Conservation (phyloP, 2,797 vertebrate species). For the Spinus olivaceus region DNA sequence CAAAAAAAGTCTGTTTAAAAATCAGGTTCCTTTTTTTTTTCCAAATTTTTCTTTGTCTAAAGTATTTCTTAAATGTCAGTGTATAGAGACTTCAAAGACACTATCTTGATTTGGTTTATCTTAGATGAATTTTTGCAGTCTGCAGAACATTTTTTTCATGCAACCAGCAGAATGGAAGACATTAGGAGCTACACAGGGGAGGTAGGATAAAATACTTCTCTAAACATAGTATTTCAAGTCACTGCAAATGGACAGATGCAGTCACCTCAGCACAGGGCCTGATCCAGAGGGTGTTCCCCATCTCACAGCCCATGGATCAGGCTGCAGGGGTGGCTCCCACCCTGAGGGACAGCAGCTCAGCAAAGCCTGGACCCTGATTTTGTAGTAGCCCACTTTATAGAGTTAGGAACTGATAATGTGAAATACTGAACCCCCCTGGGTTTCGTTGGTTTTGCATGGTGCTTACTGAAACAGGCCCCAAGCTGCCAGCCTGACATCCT, state of each 20-base stretch:
- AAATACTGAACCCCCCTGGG: not conserved
- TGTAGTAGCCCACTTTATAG: not conserved
- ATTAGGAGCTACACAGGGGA: not conserved
- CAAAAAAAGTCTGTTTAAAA: not conserved
- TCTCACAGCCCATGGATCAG: not conserved
- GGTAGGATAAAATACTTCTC: not conserved
- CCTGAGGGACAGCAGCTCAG: not conserved
- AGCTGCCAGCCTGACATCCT: not conserved
- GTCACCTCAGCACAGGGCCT: not conserved
- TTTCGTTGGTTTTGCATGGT: not conserved
- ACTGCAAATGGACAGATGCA: not conserved
- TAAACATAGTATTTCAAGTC: not conserved
- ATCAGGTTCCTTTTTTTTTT: not conserved
- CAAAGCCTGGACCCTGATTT: not conserved
- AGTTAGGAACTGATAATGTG: not conserved
- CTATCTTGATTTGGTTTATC: not conserved
- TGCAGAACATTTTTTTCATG: not conserved
- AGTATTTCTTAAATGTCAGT: not conserved
- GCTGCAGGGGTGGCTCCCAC: not conserved
- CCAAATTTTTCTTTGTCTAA: not conserved
- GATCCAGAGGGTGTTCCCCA: not conserved
- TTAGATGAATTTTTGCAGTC: not conserved
- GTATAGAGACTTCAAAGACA: not conserved
- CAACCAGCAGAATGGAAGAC: not conserved
- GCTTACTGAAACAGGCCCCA: not conserved